A percentile compares a stretch with the other conserved stretches of the same genome.
These are phyloP conservation scores for Plebejus melissa DNA, from an alignment of 2,888 invertebrate species.

Conservation along the genomic window DNA sequence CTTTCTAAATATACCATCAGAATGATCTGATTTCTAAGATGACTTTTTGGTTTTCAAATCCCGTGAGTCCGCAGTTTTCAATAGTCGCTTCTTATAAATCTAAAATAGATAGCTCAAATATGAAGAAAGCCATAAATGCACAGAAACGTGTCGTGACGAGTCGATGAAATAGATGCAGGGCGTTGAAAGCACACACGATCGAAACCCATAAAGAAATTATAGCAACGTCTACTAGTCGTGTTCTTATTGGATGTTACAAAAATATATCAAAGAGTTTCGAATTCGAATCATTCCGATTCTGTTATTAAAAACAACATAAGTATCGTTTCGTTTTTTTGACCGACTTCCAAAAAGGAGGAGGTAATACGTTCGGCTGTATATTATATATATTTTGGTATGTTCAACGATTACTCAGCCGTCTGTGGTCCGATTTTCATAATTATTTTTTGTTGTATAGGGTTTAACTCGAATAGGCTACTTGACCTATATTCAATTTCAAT, in stretches of 20 bases:
- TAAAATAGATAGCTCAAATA: neutral
- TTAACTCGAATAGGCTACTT: no score
- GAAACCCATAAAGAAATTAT: neutral
- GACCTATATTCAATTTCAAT: no score
- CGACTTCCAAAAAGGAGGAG: no score
- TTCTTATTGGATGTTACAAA: neutral
- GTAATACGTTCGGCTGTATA: no score
- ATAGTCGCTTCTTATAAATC: neutral
- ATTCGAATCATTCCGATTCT: neutral
- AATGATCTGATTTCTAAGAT: slow-evolving; percentile 3
- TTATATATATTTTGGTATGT: no score
- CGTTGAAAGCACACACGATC: neutral
- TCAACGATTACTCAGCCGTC: no score
- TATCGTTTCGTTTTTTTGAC: no score
- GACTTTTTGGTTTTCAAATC: slow-evolving; percentile 9
- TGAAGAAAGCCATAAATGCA: no score
- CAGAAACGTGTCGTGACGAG: no score
- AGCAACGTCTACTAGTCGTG: neutral
- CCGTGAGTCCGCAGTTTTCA: neutral
- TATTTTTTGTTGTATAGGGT: no score
- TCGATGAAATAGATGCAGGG: neutral
- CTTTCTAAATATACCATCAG: slow-evolving; percentile 13
- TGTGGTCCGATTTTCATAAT: no score
- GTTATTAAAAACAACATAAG: no score
- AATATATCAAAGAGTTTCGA: neutral